Percentiles rank a stretch among this genome's conserved stretches.
Conservation (phyloP, 2,797 vertebrate species). For the Lateolabrax maculatus region DNA sequence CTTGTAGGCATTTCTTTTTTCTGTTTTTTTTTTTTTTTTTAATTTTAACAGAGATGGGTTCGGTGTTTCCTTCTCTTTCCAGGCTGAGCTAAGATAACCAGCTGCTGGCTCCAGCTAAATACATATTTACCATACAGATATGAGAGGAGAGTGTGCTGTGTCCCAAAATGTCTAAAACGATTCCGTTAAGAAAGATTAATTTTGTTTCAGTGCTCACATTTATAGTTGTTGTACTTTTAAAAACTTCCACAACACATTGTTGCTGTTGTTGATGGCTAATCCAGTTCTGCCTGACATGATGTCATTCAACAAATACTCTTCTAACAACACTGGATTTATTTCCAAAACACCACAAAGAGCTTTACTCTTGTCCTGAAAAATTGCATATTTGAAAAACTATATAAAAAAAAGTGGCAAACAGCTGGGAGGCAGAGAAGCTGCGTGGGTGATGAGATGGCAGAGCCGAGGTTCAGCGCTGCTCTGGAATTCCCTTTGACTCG, state of each 20-base stretch:
- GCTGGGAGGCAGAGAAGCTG: slow-evolving; percentile 63
- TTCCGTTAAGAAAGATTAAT: background rate
- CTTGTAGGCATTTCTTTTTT: too few relatives aligned
- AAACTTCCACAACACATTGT: background rate
- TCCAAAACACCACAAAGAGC: background rate
- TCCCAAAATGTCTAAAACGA: background rate
- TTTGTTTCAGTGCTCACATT: background rate
- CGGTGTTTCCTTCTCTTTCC: background rate
- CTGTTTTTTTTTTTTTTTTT: too few relatives aligned
- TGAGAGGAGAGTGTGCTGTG: background rate
- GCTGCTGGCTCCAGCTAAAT: background rate
- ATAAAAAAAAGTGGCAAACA: slow-evolving; percentile 40
- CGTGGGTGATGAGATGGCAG: slow-evolving; percentile 62
- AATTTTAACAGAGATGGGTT: background rate
- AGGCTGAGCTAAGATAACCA: background rate
- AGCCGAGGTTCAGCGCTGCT: slow-evolving; percentile 49
- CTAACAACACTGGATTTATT: slow-evolving; percentile 2
- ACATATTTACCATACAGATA: background rate
- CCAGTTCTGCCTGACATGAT: background rate
- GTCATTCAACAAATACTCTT: slow-evolving; percentile 26
- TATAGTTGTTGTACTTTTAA: background rate
- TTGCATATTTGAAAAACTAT: slow-evolving; percentile 28
- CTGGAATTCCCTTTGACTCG: slow-evolving; percentile 75
- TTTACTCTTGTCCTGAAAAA: background rate
- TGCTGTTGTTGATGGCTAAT: background rate